Percentiles rank a stretch among this genome's conserved stretches.
Evolutionary conservation across 1,140 invertebrate species (phyloP).

Genomic region (Scaptomyza graminum): DNA sequence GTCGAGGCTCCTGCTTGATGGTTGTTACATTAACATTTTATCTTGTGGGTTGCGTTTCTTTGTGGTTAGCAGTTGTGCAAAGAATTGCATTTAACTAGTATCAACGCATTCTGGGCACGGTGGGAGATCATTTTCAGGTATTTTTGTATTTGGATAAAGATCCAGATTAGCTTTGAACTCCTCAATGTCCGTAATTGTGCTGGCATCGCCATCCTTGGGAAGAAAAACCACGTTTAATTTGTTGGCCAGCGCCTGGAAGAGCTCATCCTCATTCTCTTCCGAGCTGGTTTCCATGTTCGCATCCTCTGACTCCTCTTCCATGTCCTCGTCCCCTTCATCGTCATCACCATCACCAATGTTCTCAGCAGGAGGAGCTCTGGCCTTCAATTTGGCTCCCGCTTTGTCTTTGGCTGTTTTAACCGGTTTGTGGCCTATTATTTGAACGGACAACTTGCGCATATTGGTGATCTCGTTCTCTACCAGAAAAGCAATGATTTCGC

Average conservation of each 20-base stretch:
- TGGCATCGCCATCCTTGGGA: constrained; percentile 56
- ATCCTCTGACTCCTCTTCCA: constrained; percentile 34
- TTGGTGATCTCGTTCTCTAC: constrained; percentile 86
- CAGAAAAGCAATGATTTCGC: constrained; percentile 87
- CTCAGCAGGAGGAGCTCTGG: background rate
- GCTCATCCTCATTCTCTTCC: constrained; percentile 45
- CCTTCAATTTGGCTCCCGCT: constrained; percentile 1
- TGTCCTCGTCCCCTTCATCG: background rate
- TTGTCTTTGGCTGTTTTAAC: background rate
- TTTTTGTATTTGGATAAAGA: constrained; percentile 66
- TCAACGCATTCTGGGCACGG: constrained; percentile 17
- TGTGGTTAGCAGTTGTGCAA: background rate
- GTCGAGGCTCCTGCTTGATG: background rate
- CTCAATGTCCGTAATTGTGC: constrained; percentile 66
- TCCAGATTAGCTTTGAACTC: constrained; percentile 78
- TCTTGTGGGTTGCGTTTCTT: background rate
- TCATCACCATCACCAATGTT: background rate
- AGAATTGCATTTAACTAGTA: constrained; percentile 27
- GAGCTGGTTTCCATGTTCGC: constrained; percentile 31
- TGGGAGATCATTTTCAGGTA: constrained; percentile 13
- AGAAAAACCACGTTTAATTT: constrained; percentile 69
- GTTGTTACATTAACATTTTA: background rate
- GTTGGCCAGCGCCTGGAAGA: constrained; percentile 62
- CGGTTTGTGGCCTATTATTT: constrained; percentile 84
- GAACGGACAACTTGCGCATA: constrained; percentile 88